Conservation (phyloP, 1,140 invertebrate genomes). For the Acromyrmex charruanus region DNA sequence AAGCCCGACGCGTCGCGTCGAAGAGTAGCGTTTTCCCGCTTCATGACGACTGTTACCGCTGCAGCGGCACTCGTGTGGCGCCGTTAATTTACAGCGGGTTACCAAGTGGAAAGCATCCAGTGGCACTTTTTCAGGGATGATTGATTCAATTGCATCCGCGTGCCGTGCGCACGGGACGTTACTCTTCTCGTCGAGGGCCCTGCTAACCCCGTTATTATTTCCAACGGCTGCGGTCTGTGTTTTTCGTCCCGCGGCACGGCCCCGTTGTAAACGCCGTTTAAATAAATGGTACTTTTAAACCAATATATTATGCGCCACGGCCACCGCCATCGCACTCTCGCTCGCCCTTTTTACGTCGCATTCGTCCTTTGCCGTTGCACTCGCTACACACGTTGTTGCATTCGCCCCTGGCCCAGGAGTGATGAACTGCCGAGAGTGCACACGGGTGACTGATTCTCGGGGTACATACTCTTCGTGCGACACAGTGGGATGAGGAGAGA, state of each 20-base stretch:
- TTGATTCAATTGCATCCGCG: constrained; percentile 77
- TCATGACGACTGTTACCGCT: constrained; percentile 64
- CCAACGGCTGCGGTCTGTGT: constrained; percentile 76
- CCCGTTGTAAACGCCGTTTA: constrained; percentile 82
- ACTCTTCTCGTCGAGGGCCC: constrained; percentile 75
- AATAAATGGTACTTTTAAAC: constrained; percentile 86
- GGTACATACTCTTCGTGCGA: constrained; percentile 64
- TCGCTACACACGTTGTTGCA: constrained; percentile 45
- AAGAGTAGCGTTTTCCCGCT: constrained; percentile 60
- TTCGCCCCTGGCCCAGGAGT: constrained; percentile 77
- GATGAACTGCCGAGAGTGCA: constrained; percentile 82
- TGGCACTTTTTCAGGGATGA: constrained; percentile 74
- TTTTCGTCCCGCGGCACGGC: constrained; percentile 81
- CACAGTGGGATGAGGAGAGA: background rate
- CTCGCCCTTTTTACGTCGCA: constrained; percentile 50
- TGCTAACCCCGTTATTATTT: constrained; percentile 85
- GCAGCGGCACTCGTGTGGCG: constrained; percentile 44
- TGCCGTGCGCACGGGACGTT: constrained; percentile 68
- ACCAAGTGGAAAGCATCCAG: constrained; percentile 64
- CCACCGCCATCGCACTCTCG: constrained; percentile 49
- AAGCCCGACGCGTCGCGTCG: constrained; percentile 1
- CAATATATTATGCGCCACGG: constrained; percentile 84
- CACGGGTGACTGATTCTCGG: constrained; percentile 81
- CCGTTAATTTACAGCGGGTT: constrained; percentile 72
- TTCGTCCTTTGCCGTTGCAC: constrained; percentile 39